Percentiles rank a stretch among this genome's conserved stretches.
phyloP scores from a whole-genome alignment of 2,113 vertebrate genomes.

The Python bivittatus region DNA sequence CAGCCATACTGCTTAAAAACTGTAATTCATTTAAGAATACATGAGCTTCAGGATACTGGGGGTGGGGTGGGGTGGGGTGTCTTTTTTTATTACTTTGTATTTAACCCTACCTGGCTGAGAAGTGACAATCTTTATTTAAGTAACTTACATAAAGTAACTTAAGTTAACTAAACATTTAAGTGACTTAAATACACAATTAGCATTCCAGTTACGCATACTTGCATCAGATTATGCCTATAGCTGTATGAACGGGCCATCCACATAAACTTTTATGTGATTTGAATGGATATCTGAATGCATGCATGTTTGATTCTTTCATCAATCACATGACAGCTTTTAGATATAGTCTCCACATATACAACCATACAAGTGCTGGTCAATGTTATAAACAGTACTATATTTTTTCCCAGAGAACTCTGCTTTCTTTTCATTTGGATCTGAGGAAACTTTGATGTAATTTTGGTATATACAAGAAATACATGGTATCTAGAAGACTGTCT shows the following conservation, averaged over 20 bases:
- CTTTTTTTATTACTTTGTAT: neutral
- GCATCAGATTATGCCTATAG: too few species aligned
- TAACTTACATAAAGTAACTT: neutral
- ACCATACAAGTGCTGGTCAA: neutral
- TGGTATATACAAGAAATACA: constrained; percentile 19
- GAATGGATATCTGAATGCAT: neutral
- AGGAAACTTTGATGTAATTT: constrained; percentile 13
- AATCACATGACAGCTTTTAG: neutral
- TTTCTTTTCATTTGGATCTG: constrained; percentile 40
- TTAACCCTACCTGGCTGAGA: neutral
- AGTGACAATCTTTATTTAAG: neutral
- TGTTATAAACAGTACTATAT: neutral
- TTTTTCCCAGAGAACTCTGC: constrained; percentile 24
- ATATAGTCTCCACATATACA: neutral
- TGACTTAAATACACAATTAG: neutral
- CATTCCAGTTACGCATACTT: neutral
- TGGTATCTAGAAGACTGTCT: constrained; percentile 26
- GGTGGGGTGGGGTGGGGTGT: too few species aligned
- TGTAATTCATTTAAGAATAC: neutral
- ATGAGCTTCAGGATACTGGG: neutral
- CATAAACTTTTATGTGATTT: neutral
- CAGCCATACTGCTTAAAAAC: neutral
- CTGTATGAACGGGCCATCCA: neutral
- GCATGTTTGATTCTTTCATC: neutral
- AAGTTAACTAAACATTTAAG: neutral